A percentile compares a stretch with the other conserved stretches of the same genome.
Evolutionary conservation across 2,888 invertebrate genomes (phyloP).

Genomic region (Nomada fucata): DNA sequence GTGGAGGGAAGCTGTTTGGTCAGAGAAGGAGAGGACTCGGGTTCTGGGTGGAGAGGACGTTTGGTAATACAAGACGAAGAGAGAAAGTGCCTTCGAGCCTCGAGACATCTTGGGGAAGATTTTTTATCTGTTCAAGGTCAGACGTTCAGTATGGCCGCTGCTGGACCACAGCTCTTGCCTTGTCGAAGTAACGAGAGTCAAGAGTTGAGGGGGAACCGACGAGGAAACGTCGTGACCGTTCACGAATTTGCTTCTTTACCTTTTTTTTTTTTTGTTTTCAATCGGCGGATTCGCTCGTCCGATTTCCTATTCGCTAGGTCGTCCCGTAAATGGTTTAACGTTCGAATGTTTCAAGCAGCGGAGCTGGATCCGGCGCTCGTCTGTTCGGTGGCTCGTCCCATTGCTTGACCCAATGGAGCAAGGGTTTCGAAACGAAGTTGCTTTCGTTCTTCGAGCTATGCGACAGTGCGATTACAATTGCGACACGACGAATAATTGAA

Average conservation of each 20-base stretch:
- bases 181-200: constrained; percentile 57
- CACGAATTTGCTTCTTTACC: constrained; percentile 54
- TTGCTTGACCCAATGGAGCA: no score
- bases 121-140: constrained; percentile 81
- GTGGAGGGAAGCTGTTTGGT: constrained; percentile 50
- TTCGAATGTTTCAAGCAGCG: no score
- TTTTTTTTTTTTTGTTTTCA: constrained; percentile 42
- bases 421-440: no score
- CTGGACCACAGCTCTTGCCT: constrained; percentile 75
- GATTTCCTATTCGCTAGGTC: background rate
- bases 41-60: constrained; percentile 24
- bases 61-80: constrained; percentile 50
- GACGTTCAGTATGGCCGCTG: constrained; percentile 80
- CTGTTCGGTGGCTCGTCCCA: no score
- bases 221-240: constrained; percentile 75
- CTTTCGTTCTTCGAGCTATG: no score
- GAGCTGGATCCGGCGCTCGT: no score
- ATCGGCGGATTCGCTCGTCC: background rate
- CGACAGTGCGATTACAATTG: no score
- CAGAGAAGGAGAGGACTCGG: constrained; percentile 41
- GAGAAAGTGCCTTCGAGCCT: constrained; percentile 63
- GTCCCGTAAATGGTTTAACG: no score
- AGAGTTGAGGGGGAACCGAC: constrained; percentile 63
- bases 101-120: constrained; percentile 75
- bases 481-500: no score